Evolutionary conservation across 2,113 vertebrate species (phyloP).

Genomic region (Dicentrarchus labrax): DNA sequence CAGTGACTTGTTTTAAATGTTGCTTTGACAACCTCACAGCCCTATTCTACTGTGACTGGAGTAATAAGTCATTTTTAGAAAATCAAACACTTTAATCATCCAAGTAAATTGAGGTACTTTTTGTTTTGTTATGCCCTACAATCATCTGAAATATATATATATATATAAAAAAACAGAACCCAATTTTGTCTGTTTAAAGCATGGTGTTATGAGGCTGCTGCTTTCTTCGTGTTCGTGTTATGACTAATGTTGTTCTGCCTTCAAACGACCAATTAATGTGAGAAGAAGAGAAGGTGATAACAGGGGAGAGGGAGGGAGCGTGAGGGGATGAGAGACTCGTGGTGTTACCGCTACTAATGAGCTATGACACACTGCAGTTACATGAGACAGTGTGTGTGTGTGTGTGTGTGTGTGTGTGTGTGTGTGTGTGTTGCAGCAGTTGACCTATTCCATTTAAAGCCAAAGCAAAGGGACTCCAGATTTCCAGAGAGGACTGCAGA

Average conservation of each 20-base stretch:
- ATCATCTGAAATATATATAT: not conserved
- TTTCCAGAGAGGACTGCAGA: not conserved
- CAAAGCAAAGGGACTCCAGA: constrained; percentile 15
- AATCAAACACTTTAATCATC: not conserved
- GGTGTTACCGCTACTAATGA: constrained; percentile 33
- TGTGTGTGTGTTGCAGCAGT: not conserved
- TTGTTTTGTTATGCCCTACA: not conserved
- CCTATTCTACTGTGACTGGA: not conserved
- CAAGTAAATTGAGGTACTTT: not conserved
- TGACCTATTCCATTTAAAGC: constrained; percentile 42
- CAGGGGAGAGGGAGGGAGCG: not conserved
- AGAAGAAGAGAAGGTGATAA: constrained; percentile 28
- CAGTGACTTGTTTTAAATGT: not conserved
- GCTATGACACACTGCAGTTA: constrained; percentile 15
- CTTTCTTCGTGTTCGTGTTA: not conserved
- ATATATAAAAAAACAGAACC: not conserved
- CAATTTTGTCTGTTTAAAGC: not conserved
- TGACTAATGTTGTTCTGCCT: constrained; percentile 16
- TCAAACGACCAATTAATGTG: constrained; percentile 37
- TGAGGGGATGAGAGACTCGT: not conserved
- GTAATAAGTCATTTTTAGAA: not conserved
- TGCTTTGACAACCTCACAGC: not conserved
- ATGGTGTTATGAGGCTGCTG: not conserved
- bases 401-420: not conserved
- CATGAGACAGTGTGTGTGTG: not conserved